Percentiles rank a stretch among this genome's conserved stretches.
phyloP scores from a whole-genome alignment of 2,113 vertebrate species.

The Pomatostomus ruficeps region DNA sequence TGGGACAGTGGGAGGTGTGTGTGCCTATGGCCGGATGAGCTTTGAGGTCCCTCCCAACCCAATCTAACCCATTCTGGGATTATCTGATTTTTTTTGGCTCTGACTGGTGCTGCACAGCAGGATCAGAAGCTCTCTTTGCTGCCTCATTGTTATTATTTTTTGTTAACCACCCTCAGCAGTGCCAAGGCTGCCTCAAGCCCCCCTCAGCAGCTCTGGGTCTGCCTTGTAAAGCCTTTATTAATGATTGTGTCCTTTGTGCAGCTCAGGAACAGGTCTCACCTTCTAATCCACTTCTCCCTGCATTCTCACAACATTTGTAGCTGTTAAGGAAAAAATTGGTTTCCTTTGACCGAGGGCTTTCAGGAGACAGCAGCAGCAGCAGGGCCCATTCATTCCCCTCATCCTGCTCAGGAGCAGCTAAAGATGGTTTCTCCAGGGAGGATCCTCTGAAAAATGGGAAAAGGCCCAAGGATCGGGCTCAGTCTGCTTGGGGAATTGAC shows the following conservation, averaged over 20 bases:
- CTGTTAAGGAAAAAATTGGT: background rate
- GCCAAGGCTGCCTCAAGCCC: background rate
- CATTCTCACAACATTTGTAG: background rate
- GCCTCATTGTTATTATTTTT: background rate
- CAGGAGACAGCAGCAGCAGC: background rate
- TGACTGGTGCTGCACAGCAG: background rate
- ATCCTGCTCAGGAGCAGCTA: background rate
- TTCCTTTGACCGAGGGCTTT: background rate
- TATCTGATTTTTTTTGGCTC: background rate
- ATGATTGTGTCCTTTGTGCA: background rate
- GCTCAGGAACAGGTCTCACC: background rate
- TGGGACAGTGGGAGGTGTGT: background rate
- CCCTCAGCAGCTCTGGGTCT: background rate
- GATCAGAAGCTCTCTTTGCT: background rate
- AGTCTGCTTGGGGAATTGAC: background rate
- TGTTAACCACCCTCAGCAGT: background rate
- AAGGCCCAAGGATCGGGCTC: rapidly evolving
- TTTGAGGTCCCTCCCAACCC: background rate
- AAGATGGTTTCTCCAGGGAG: background rate
- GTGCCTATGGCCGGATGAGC: background rate
- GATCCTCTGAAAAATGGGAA: background rate
- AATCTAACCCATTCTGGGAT: background rate
- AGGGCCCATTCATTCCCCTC: background rate
- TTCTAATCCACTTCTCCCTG: background rate
- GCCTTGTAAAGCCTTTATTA: background rate